Evolutionary conservation across 2,888 invertebrate genomes (phyloP).

Genomic region (Cosmopolites sordidus): DNA sequence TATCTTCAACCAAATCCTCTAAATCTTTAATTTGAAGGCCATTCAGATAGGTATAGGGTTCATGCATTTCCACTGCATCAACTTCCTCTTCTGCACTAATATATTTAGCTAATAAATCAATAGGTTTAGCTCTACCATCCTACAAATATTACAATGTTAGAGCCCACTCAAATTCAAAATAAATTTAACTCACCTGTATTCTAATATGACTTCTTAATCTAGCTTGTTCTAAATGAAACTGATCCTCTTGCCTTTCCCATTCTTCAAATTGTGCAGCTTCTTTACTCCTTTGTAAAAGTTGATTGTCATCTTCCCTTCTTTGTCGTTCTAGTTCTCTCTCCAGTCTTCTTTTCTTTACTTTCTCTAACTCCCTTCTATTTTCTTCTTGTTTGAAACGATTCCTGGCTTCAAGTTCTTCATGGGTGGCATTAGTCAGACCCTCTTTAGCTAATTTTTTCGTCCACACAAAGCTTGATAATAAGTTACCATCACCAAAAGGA

Average conservation of each 20-base stretch:
- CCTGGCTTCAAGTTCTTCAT: conserved; percentile 75
- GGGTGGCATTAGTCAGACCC: conserved; percentile 72
- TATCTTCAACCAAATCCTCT: conserved; percentile 94
- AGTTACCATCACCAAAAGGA: conserved; percentile 95
- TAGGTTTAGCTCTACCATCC: conserved; percentile 75
- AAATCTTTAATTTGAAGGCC: conserved; percentile 85
- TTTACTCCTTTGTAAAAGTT: conserved; percentile 80
- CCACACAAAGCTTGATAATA: conserved; percentile 96
- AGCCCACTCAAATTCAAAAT: neutral
- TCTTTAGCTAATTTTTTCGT: conserved; percentile 92
- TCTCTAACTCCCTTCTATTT: conserved; percentile 87
- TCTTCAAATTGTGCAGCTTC: conserved; percentile 87
- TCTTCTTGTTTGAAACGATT: conserved; percentile 87
- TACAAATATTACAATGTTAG: conserved; percentile 2
- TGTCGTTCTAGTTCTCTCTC: conserved; percentile 86
- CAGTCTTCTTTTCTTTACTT: conserved; percentile 85
- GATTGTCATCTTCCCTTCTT: conserved; percentile 75
- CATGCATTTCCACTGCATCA: conserved; percentile 95
- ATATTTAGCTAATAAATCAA: conserved; percentile 95
- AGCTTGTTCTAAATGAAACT: conserved; percentile 96
- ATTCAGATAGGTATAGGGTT: conserved; percentile 92
- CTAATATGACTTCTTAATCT: conserved; percentile 82
- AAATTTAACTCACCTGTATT: conserved; percentile 58
- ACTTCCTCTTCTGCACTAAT: conserved; percentile 84
- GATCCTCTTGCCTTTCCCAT: conserved; percentile 95